Percentiles rank a stretch among this genome's conserved stretches.
Evolutionary conservation across 2,113 vertebrate genomes (phyloP).

Genomic region (Chloropsis cyanopogon): DNA sequence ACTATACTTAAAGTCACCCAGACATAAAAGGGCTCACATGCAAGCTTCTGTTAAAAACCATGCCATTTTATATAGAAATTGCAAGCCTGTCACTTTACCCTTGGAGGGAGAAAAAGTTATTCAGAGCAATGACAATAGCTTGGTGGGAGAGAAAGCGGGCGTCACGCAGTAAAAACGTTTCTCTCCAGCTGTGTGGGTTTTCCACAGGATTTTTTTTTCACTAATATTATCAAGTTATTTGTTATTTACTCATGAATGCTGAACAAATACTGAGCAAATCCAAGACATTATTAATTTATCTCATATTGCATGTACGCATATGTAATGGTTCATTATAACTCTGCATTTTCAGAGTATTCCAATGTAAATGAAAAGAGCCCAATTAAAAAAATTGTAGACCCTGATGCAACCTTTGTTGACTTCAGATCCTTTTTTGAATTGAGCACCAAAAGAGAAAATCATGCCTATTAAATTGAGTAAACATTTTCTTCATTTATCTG

Average conservation of each 20-base stretch:
- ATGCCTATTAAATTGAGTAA: slow-evolving; percentile 41
- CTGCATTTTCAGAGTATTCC: background rate
- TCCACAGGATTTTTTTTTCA: background rate
- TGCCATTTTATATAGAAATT: slow-evolving; percentile 14
- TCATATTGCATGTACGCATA: background rate
- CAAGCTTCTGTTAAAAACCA: background rate
- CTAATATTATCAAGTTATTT: slow-evolving; percentile 42
- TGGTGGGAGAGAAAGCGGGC: slow-evolving; percentile 24
- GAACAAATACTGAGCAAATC: slow-evolving; percentile 7
- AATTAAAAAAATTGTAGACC: slow-evolving; percentile 38
- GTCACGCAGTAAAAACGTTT: background rate
- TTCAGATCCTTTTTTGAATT: slow-evolving; percentile 26
- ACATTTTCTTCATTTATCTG: slow-evolving; percentile 47
- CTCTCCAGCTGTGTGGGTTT: slow-evolving; percentile 6
- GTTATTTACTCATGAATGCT: slow-evolving; percentile 35
- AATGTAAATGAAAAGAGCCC: slow-evolving; percentile 13
- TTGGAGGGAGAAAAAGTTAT: background rate
- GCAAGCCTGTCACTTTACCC: background rate
- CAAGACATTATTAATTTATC: slow-evolving; percentile 12
- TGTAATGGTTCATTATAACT: slow-evolving; percentile 26
- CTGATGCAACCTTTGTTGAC: slow-evolving; percentile 28
- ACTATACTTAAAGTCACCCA: background rate
- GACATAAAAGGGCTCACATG: background rate
- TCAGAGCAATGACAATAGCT: slow-evolving; percentile 20
- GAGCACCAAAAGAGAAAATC: slow-evolving; percentile 41